These are phyloP conservation scores for Antheraea mylitta DNA, from an alignment of 1,140 invertebrate genomes.

Conservation along the genomic window DNA sequence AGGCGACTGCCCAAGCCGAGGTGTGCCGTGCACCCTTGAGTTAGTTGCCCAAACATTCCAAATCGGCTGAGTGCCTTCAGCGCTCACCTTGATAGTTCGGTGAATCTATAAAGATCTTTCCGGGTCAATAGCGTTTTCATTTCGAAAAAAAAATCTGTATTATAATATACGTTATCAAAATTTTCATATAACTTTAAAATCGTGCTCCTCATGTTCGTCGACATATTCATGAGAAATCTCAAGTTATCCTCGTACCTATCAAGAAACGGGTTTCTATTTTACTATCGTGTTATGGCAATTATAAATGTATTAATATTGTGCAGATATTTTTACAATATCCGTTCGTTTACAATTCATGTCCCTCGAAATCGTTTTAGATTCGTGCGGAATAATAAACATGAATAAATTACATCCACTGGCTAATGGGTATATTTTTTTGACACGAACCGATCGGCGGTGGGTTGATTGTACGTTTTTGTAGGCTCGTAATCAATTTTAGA, in stretches of 20 bases:
- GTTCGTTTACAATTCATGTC: conserved; percentile 17
- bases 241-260: not conserved
- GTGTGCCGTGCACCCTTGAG: no score
- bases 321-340: conserved; percentile 13
- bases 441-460: conserved; percentile 31
- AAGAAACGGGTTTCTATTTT: conserved; percentile 11
- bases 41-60: no score
- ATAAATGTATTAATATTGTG: conserved; percentile 28
- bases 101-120: no score
- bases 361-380: conserved; percentile 45
- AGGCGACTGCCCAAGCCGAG: no score
- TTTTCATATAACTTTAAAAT: not conserved
- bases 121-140: no score
- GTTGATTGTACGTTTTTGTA: conserved; percentile 51
- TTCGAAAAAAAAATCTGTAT: no score
- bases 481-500: conserved; percentile 67
- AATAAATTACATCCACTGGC: conserved; percentile 71
- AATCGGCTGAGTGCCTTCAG: no score
- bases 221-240: not conserved
- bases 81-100: no score
- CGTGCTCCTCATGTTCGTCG: not conserved
- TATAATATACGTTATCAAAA: no score
- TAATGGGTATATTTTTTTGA: conserved; percentile 46
- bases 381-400: conserved; percentile 54
- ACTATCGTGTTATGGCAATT: conserved; percentile 31